A percentile compares a stretch with the other conserved stretches of the same genome.
Evolutionary conservation across 2,113 vertebrate species (phyloP).

Genomic region (Hiodon alosoides): DNA sequence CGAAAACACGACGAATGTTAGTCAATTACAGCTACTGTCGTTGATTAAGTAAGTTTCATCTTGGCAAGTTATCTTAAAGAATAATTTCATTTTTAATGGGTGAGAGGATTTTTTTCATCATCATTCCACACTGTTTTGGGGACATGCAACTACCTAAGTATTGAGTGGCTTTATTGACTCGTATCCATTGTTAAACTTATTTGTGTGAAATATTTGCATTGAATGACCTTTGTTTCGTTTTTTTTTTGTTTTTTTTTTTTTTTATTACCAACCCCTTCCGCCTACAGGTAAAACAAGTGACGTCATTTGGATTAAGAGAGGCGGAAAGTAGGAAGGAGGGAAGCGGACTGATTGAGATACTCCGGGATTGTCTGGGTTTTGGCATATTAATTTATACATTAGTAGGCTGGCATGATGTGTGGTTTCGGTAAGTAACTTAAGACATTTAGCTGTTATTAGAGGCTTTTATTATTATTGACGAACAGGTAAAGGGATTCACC

Average conservation of each 20-base stretch:
- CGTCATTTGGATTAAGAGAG: not conserved
- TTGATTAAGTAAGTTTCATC: too few relatives aligned
- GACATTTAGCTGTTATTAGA: not conserved
- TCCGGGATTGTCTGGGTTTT: not conserved
- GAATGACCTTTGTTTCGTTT: slow-evolving; percentile 15
- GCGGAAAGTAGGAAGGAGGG: not conserved
- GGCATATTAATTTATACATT: not conserved
- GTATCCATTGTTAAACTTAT: too few relatives aligned
- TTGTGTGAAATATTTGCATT: not conserved
- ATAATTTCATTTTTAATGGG: too few relatives aligned
- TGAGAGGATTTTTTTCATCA: too few relatives aligned
- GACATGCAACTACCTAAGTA: too few relatives aligned
- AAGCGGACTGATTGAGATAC: not conserved
- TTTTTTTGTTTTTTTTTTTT: not conserved
- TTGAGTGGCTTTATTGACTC: too few relatives aligned
- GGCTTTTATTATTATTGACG: not conserved
- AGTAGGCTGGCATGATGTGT: slow-evolving; percentile 17
- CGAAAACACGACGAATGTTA: too few relatives aligned
- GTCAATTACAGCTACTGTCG: too few relatives aligned
- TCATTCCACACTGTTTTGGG: too few relatives aligned
- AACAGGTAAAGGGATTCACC: not conserved
- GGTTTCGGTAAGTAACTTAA: slow-evolving; percentile 20
- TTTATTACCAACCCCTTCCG: slow-evolving; percentile 3
- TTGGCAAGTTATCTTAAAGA: too few relatives aligned
- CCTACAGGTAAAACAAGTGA: slow-evolving; percentile 10